Evolutionary conservation across 2,888 invertebrate species (phyloP), one percentile per base, ranked within the genome.

Genomic region (Ectemnius continuus): DNA sequence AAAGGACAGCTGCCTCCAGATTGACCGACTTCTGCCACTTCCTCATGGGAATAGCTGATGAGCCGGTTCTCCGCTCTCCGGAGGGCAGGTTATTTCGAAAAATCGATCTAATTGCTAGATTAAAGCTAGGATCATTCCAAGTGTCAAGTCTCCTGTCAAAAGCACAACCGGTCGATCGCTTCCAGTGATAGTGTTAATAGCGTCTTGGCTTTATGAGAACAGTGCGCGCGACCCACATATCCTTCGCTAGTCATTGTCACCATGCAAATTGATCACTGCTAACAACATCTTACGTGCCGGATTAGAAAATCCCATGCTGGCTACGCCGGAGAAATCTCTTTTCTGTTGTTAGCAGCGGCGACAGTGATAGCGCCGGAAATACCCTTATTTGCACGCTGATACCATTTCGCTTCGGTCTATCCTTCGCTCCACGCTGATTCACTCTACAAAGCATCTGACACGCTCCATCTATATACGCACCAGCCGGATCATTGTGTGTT

Each of bases 221-320:
- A 52, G 28, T 2, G 26, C n/a, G 20, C 6, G 26, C 61, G 73
- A 76, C 73, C 69, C 36, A 73, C 61, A 76, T 76, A 76, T 76
- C 56, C 56, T 23, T 6, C 46, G 16, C 20, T 20, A 8, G 16
- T 36, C 28, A 28, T 36, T n/a, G 36, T 36, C 36, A 36, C 36
- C 36, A 36, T 36, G 36, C 36, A 36, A 36, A 36, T 36, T 36
- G 36, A 36, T 36, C 36, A 2, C 36, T 11, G 36, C 36, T 36
- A 36, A 36, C 36, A 36, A 36, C 8, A 6, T 11, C 36, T 11
- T 36, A 11, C 36, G 1, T 6, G 8, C 1, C 36, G 4, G 36
- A 36, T 36, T 36, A 36, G 36, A 36, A 36, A 36, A 36, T 36
- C 36, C 36, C 36, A 36, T 6, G n/a, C n/a, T n/a, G n/a, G n/a